Conservation (phyloP, 2,888 invertebrate genomes). For the Heliconius hortense region DNA sequence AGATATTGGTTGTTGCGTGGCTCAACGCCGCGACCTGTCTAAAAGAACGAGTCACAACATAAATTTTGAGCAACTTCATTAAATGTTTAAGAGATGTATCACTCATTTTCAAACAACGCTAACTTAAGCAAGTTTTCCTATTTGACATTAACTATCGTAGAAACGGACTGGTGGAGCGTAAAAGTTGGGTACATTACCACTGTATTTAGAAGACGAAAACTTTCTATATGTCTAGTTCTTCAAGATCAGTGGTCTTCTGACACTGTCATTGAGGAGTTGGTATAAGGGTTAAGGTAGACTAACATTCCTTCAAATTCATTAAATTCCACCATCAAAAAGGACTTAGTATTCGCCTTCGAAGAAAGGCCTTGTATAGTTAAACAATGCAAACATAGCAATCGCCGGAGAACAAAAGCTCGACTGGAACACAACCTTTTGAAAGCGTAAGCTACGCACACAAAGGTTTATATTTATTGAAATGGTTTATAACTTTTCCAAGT, state of each 20-base stretch:
- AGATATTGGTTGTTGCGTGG: no score
- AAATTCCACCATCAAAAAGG: conserved; percentile 25
- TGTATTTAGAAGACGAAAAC: no score
- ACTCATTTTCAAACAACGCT: neutral
- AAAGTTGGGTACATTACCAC: neutral
- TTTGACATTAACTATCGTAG: neutral
- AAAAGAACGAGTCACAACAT: no score
- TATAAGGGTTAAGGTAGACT: neutral
- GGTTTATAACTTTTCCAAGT: neutral
- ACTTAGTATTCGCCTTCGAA: conserved; percentile 21
- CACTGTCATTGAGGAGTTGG: neutral
- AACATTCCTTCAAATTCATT: conserved; percentile 14
- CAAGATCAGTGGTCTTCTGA: neutral
- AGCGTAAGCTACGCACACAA: conserved; percentile 51
- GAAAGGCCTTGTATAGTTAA: conserved; percentile 30
- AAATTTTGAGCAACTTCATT: neutral
- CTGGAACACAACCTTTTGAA: conserved; percentile 60
- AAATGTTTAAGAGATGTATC: neutral
- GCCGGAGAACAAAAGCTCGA: conserved; percentile 56
- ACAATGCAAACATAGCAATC: conserved; percentile 34
- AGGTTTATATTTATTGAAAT: conserved; percentile 56
- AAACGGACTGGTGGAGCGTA: neutral
- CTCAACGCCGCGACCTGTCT: no score
- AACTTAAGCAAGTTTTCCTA: neutral
- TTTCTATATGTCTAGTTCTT: neutral